These are phyloP conservation scores for Grammomys dolichurus DNA, from an alignment of 2,113 vertebrate species.

Conservation along the genomic window DNA sequence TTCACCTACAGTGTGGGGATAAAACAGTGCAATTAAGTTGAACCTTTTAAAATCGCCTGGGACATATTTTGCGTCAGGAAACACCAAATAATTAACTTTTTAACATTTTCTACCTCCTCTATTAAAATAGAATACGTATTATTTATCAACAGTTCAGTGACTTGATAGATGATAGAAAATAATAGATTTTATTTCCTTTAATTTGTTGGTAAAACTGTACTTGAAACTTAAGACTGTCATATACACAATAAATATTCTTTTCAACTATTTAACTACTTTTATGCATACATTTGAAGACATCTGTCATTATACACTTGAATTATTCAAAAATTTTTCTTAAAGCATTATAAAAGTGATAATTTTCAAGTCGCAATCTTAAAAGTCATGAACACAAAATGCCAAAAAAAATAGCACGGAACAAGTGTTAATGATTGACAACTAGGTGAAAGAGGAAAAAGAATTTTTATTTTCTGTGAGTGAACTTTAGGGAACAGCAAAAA, in stretches of 20 bases:
- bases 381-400: not conserved
- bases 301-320: conserved; percentile 4
- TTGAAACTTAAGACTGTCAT: conserved; percentile 42
- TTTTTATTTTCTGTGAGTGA: not conserved
- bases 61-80: conserved; percentile 67
- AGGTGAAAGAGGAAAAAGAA: not conserved
- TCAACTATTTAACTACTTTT: conserved; percentile 75
- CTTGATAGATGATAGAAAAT: conserved; percentile 71
- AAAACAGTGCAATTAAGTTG: conserved; percentile 61
- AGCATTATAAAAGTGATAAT: not conserved
- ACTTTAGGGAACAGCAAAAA: not conserved
- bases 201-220: not conserved
- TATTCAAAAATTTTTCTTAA: conserved; percentile 17
- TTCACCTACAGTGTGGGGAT: conserved; percentile 76
- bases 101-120: conserved; percentile 16
- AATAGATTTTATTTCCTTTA: conserved; percentile 3
- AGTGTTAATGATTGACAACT: not conserved
- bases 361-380: not conserved
- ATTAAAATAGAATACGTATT: not conserved
- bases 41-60: conserved; percentile 74
- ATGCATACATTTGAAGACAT: not conserved
- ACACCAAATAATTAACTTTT: conserved; percentile 48
- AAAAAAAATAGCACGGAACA: not conserved
- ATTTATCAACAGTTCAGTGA: conserved; percentile 65
- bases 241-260: conserved; percentile 52